These are phyloP conservation scores for Vandiemenella viatica DNA, from an alignment of 2,888 invertebrate species.

Conservation along the genomic window DNA sequence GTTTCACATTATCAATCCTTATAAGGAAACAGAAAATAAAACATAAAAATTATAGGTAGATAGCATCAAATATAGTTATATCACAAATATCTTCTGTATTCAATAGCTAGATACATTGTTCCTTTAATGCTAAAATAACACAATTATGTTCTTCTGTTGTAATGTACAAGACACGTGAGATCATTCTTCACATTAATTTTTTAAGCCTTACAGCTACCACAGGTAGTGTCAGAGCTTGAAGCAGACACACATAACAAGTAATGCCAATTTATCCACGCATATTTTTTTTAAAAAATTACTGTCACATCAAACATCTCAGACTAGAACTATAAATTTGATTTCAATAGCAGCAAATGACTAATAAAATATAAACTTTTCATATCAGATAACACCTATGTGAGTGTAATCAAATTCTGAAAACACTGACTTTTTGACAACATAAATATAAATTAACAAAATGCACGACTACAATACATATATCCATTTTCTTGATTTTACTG, in stretches of 20 bases:
- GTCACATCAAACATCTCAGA: constrained; percentile 2
- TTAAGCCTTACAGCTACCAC: no score
- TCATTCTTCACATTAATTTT: no score
- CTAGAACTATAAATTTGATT: constrained; percentile 7
- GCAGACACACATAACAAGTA: neutral
- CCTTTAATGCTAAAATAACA: no score
- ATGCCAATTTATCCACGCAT: neutral
- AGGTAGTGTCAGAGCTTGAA: no score
- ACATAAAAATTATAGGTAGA: no score
- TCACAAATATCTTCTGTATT: no score
- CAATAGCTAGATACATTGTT: no score
- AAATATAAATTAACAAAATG: constrained; percentile 10
- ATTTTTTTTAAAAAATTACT: neutral
- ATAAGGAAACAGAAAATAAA: no score
- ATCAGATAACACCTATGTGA: constrained; percentile 7
- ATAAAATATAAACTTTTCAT: constrained; percentile 11
- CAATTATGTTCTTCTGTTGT: no score
- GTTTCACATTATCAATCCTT: no score
- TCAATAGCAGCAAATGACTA: constrained; percentile 16
- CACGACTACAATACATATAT: constrained; percentile 4
- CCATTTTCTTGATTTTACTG: neutral
- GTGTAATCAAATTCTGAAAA: constrained; percentile 8
- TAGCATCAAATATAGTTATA: no score
- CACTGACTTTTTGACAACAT: constrained; percentile 8
- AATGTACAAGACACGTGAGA: no score